Conservation (phyloP, 2,797 vertebrate genomes). For the Parauchenoglanis punctatus region DNA sequence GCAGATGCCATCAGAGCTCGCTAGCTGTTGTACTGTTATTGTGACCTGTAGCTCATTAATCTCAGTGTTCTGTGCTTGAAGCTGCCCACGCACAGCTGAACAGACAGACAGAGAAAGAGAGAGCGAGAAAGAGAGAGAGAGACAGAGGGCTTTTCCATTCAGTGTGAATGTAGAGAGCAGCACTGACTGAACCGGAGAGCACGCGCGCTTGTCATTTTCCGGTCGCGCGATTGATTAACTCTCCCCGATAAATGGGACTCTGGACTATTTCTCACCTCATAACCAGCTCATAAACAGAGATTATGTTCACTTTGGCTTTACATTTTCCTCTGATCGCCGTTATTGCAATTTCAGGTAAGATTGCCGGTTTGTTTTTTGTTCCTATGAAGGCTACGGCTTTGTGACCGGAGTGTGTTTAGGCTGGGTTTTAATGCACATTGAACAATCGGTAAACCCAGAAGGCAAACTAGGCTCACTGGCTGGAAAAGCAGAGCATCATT, state of each 20-base stretch:
- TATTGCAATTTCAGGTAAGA: slow-evolving; percentile 46
- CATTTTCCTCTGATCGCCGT: slow-evolving; percentile 28
- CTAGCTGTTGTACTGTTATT: slow-evolving; percentile 7
- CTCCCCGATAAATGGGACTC: slow-evolving; percentile 47
- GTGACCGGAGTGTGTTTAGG: not conserved
- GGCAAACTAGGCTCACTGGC: not conserved
- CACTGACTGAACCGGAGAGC: not conserved
- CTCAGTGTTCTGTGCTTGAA: slow-evolving; percentile 37
- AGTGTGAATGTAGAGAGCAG: slow-evolving; percentile 13
- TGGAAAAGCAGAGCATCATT: not conserved
- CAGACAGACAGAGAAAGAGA: not conserved
- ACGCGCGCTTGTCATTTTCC: slow-evolving; percentile 17
- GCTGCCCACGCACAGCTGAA: slow-evolving; percentile 40
- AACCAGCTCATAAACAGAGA: slow-evolving; percentile 21
- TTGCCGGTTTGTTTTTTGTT: not conserved
- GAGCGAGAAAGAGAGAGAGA: not conserved
- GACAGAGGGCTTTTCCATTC: not conserved
- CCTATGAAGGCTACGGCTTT: not conserved
- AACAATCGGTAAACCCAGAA: not conserved
- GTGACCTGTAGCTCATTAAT: slow-evolving; percentile 42
- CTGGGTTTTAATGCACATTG: not conserved
- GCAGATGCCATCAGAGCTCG: not conserved
- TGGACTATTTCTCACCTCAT: slow-evolving; percentile 28
- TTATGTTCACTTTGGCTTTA: slow-evolving; percentile 38
- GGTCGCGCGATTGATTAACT: slow-evolving; percentile 8